Evolutionary conservation across 1,140 invertebrate species (phyloP), one percentile per base, ranked within the genome.

Genomic region (Pissodes strobi): DNA sequence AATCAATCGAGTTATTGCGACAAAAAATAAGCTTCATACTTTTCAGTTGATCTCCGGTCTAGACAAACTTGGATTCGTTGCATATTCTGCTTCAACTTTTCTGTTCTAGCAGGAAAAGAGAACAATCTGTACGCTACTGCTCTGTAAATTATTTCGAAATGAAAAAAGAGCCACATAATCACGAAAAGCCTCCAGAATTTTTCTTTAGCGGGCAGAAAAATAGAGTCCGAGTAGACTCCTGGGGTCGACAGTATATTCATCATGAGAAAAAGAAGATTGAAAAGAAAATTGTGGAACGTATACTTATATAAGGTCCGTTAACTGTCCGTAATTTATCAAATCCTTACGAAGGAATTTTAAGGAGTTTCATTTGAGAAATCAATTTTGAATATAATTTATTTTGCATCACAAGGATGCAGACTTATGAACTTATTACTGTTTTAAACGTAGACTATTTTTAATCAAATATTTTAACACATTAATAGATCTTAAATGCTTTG

Each of bases 261-360:
- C 60, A 63, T 63, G 49, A 53, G 60, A 55, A 53, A 30, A 19
- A 63, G 60, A 63, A 63, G 48, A 63, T 63, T 63, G 60, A 63
- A 63, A 63, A 55, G 60, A 63, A 63, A 63, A 63, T 63, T 63
- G 60, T 52, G 60, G 49, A 63, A 63, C 60, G 60, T 63, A 63
- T 63, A 63, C 22, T 51, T 63, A 63, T 61, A 61, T 63, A 63
- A 63, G 19, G 60, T 46, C 49, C 60, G 60, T 63, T 63, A 55
- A 63, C 60, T 63, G 49, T 51, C 27, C 46, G 60, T 34, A 63
- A 63, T 63, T 63, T 63, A 63, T 63, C 60, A 63, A 63, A 63
- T 53, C 49, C 60, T 41, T 53, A 13, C 51, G 39, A 22, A 49
- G 38, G 39, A 63, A 30, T 53, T 55, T 55, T 15, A 3, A 17